Evolutionary conservation across 2,797 vertebrate species (phyloP).

Genomic region (Anolis apletophallus): DNA sequence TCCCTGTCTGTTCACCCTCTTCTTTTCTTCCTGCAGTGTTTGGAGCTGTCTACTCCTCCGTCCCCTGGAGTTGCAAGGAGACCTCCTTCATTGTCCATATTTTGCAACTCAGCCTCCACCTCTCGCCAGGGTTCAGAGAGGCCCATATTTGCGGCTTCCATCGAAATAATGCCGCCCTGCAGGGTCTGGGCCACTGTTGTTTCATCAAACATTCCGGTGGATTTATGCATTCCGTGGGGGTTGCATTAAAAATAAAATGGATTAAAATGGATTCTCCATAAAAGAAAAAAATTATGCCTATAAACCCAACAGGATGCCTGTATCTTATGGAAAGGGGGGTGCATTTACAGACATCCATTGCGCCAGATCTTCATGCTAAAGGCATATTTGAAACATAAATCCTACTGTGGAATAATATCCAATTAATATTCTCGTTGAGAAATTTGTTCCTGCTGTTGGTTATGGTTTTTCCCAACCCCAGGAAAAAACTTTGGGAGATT

Average conservation of each 20-base stretch:
- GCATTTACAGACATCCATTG: background rate
- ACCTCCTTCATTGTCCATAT: background rate
- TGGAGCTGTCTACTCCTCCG: background rate
- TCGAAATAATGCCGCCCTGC: conserved; percentile 2
- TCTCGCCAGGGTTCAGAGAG: background rate
- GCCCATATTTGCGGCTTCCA: background rate
- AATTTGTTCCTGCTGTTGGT: background rate
- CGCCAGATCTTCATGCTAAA: background rate
- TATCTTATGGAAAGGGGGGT: background rate
- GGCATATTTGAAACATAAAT: background rate
- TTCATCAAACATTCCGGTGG: conserved; percentile 1
- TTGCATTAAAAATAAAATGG: conserved; percentile 21
- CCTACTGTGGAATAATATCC: background rate
- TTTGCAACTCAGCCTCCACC: background rate
- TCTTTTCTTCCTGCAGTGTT: too few species aligned
- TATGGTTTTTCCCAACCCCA: too few species aligned
- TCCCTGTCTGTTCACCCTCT: background rate
- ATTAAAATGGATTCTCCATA: background rate
- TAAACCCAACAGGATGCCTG: background rate
- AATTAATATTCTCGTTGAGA: background rate
- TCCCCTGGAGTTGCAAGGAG: background rate
- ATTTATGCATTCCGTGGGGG: background rate
- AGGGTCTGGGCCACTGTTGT: conserved; percentile 11
- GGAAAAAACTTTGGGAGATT: too few species aligned
- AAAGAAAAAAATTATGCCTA: background rate